Percentiles rank a stretch among this genome's conserved stretches.
Conservation (phyloP, 2,888 invertebrate genomes). For the Dasysyrphus tricinctus region DNA sequence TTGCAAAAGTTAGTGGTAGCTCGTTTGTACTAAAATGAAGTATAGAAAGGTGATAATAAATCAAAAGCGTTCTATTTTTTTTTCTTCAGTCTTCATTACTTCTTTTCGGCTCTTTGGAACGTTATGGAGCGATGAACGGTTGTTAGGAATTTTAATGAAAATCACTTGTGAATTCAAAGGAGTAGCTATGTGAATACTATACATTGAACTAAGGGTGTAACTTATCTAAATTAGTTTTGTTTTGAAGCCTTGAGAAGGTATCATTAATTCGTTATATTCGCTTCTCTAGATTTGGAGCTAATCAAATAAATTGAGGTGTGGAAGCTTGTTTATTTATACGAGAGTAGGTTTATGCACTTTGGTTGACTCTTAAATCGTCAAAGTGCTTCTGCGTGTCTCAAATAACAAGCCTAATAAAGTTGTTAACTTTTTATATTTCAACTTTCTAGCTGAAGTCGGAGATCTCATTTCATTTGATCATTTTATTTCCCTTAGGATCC, state of each 20-base stretch:
- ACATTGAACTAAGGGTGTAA: slow-evolving; percentile 5
- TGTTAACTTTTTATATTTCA: no score
- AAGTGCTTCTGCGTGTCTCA: not conserved
- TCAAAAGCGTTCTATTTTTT: slow-evolving; percentile 28
- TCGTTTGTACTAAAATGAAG: slow-evolving; percentile 15
- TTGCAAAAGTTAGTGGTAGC: slow-evolving; percentile 8
- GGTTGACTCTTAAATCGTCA: not conserved
- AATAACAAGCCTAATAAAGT: not conserved
- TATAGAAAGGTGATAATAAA: slow-evolving; percentile 36
- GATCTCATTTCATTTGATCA: no score
- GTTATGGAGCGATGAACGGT: slow-evolving; percentile 23
- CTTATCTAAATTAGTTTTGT: slow-evolving; percentile 1
- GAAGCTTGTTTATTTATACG: not conserved
- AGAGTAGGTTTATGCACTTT: no score
- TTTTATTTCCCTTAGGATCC: no score
- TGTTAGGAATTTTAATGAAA: slow-evolving; percentile 27
- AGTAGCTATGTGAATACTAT: not conserved
- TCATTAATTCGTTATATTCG: slow-evolving; percentile 5
- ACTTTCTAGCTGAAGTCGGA: no score
- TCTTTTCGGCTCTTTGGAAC: slow-evolving; percentile 3
- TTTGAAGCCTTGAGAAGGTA: not conserved
- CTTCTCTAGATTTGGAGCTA: not conserved
- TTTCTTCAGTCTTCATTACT: no score
- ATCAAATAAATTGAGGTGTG: not conserved
- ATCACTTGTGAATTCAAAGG: not conserved